These are phyloP conservation scores for Drosophila parabipectinata DNA, from an alignment of 1,140 invertebrate species.

Conservation along the genomic window DNA sequence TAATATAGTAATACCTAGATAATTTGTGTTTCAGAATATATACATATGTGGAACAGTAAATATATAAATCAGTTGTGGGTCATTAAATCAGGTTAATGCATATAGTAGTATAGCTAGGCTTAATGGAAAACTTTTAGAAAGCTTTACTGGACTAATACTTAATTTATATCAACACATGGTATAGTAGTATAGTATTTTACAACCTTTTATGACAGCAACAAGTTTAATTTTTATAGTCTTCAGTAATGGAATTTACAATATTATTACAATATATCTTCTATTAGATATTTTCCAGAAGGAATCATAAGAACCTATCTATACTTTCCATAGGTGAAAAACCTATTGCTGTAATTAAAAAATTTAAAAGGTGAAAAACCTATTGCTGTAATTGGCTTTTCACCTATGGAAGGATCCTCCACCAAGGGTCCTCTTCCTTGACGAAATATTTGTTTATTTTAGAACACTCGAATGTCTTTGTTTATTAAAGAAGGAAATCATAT, in stretches of 20 bases:
- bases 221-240: conserved; percentile 6
- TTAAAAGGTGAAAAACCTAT: no score
- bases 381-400: no score
- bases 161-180: no score
- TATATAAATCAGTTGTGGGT: neutral
- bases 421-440: no score
- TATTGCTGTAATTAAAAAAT: no score
- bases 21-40: neutral
- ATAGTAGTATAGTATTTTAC: no score
- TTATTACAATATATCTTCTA: neutral
- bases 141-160: neutral
- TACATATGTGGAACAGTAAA: no score
- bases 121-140: conserved; percentile 19
- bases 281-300: neutral
- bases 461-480: neutral
- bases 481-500: neutral
- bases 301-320: no score
- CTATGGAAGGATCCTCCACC: no score
- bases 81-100: conserved; percentile 43
- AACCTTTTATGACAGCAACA: neutral
- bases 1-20: neutral
- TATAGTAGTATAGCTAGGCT: conserved; percentile 26
- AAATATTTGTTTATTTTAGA: neutral
- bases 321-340: no score
- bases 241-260: no score